Percentiles rank a stretch among this genome's conserved stretches.
Evolutionary conservation across 2,113 vertebrate species (phyloP).

Genomic region (Platysteira castanea): DNA sequence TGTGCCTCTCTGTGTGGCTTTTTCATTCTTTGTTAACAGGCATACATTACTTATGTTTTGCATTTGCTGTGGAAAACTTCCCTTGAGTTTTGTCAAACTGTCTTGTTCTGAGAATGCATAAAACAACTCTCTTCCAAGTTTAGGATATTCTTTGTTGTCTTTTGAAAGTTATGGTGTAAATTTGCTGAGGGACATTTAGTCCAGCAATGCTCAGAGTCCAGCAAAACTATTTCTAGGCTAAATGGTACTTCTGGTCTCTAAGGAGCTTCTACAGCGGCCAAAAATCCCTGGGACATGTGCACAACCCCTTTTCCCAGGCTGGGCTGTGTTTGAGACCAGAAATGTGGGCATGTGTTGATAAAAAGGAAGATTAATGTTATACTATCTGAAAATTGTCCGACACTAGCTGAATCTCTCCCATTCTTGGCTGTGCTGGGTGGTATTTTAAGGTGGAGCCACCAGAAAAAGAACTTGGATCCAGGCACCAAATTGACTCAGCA

Average conservation of each 20-base stretch:
- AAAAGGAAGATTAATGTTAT: slow-evolving; percentile 23
- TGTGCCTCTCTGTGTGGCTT: neutral
- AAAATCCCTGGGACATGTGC: slow-evolving; percentile 56
- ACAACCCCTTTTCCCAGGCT: slow-evolving; percentile 50
- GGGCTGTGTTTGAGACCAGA: neutral
- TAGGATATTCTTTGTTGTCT: neutral
- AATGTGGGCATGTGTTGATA: slow-evolving; percentile 25
- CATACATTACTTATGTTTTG: neutral
- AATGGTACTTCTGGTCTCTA: slow-evolving; percentile 40
- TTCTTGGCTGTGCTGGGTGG: neutral
- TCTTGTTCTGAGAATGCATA: neutral
- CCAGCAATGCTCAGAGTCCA: slow-evolving; percentile 16
- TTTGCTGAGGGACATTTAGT: slow-evolving; percentile 29
- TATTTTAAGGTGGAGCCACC: neutral
- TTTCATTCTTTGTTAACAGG: neutral
- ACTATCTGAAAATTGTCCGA: slow-evolving; percentile 14
- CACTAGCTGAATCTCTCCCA: neutral
- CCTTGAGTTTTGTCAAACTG: slow-evolving; percentile 21
- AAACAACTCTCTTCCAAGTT: slow-evolving; percentile 17
- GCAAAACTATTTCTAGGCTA: slow-evolving; percentile 46
- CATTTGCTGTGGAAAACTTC: slow-evolving; percentile 20
- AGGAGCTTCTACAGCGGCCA: slow-evolving; percentile 37
- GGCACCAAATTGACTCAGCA: neutral
- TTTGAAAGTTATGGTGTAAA: slow-evolving; percentile 23
- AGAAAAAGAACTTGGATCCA: neutral